A percentile compares a stretch with the other conserved stretches of the same genome.
phyloP scores from a whole-genome alignment of 2,797 vertebrate genomes.

The Delichon dasypus region DNA sequence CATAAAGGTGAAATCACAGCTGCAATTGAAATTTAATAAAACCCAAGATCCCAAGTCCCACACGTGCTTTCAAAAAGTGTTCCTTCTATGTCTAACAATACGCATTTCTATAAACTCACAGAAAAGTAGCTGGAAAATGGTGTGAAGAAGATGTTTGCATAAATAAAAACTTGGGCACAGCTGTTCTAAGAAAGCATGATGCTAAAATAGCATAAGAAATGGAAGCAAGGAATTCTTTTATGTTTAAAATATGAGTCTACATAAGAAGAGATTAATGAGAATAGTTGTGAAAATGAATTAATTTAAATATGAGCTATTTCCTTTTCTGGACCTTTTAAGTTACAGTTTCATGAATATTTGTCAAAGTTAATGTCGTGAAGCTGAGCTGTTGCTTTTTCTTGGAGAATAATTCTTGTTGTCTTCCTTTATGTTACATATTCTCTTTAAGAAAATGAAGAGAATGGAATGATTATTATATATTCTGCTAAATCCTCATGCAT shows the following conservation, averaged over 20 bases:
- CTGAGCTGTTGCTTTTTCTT: constrained; percentile 43
- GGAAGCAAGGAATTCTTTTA: constrained; percentile 32
- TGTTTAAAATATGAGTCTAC: constrained; percentile 44
- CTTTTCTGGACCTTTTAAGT: constrained; percentile 21
- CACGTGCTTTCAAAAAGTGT: not conserved
- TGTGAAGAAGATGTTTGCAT: constrained; percentile 15
- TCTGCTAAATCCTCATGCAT: constrained; percentile 48
- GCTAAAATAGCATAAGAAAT: constrained; percentile 39
- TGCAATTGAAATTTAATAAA: not conserved
- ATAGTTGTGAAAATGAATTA: constrained; percentile 58
- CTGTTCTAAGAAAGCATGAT: constrained; percentile 37
- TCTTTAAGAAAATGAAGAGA: constrained; percentile 51
- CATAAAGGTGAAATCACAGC: not conserved
- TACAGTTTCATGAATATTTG: constrained; percentile 63
- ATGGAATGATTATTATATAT: constrained; percentile 49
- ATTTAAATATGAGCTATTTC: constrained; percentile 40
- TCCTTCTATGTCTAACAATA: not conserved
- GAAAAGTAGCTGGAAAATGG: not conserved
- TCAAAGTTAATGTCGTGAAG: constrained; percentile 66
- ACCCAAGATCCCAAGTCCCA: not conserved
- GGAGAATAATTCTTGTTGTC: constrained; percentile 25
- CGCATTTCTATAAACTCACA: not conserved
- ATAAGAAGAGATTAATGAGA: constrained; percentile 47
- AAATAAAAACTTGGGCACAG: constrained; percentile 13
- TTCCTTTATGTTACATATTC: constrained; percentile 41